Percentiles rank a stretch among this genome's conserved stretches.
Conservation (phyloP, 53 echinoderm and acorn worm species). For the Paracentrotus lividus region DNA sequence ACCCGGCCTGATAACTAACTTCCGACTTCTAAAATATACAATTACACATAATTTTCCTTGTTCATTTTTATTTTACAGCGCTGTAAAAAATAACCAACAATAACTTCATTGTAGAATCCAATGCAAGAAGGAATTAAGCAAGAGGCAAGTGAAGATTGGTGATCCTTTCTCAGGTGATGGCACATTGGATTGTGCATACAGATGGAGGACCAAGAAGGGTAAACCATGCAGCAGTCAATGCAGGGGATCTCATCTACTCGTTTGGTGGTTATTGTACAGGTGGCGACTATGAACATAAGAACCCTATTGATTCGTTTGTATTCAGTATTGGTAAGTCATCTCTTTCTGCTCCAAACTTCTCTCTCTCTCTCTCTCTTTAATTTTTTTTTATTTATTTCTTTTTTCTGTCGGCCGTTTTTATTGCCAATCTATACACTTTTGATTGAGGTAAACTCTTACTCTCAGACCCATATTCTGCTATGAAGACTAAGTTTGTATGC, state of each 20-base stretch:
- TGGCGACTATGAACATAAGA: conserved; percentile 78
- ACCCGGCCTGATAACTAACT: too few relatives aligned
- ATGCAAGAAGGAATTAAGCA: not conserved
- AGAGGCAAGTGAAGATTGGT: conserved; percentile 5
- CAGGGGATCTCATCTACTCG: conserved; percentile 85
- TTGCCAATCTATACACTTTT: too few relatives aligned
- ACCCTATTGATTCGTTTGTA: conserved; percentile 92
- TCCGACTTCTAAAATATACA: too few relatives aligned
- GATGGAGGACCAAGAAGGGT: conserved; percentile 96
- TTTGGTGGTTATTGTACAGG: conserved; percentile 99
- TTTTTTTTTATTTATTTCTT: too few relatives aligned
- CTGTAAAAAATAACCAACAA: not conserved
- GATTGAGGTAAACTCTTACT: too few relatives aligned
- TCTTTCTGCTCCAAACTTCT: too few relatives aligned
- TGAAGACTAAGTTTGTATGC: too few relatives aligned
- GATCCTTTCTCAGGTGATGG: conserved; percentile 71
- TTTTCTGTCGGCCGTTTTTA: too few relatives aligned
- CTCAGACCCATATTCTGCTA: too few relatives aligned
- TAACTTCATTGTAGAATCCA: not conserved
- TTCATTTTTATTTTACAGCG: too few relatives aligned
- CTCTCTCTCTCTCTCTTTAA: too few relatives aligned
- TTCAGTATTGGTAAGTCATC: conserved; percentile 82
- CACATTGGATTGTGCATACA: conserved; percentile 88
- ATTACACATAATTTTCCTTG: too few relatives aligned
- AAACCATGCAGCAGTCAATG: conserved; percentile 92